Base-by-base conservation (phyloP, 1,140 invertebrate species). In the Notospermus geniculatus region DNA sequence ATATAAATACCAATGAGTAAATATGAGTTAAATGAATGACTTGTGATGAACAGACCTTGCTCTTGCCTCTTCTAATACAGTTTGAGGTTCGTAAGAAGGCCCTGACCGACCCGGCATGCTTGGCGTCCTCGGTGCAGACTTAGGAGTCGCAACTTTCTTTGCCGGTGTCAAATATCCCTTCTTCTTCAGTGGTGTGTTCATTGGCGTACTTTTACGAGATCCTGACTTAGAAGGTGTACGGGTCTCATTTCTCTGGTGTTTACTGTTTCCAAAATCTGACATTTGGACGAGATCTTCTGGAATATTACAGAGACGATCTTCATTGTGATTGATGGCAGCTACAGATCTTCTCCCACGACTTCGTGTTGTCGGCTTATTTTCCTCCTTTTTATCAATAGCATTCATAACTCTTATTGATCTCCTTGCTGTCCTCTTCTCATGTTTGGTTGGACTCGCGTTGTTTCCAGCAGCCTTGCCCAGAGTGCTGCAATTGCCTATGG, bases 61-160 rank as follows among this genome's bases (percentile, higher is more conserved):
- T 60, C 78, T 66, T 9, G 78, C 78, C 57, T 80, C 74, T 54
- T 80, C 76, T 25, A 80, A 53, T 27, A 72, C 63, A 66, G 63
- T 78, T 9, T 59, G 69, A 22, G 71, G 68, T 7, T 68, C 63
- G 39, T 62, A 45, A 17, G 71, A 57, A 36, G 69, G 64, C 30
- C 65, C 57, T 32, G 45, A 63, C 17, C 76, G 61, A 2, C 59
- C 62, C 29, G 77, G 77, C 15, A 80, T 28, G 11, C 52, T 36
- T 30, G 66, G 63, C 1, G 59, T 66, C 19, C n/a, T n/a, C 15
- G 46, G 50, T 9, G 15, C 28, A 28, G 50, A 23, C 2, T 15
- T 27, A 53, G 50, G 19, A 17, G 50, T 23, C 9, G 50, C 28
- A n/a, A 56, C 15, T 30, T 56, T 56, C 54, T 56, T 56, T 15